Base-by-base conservation (phyloP, 2,888 invertebrate genomes). In the Muschampia plurimacula region DNA sequence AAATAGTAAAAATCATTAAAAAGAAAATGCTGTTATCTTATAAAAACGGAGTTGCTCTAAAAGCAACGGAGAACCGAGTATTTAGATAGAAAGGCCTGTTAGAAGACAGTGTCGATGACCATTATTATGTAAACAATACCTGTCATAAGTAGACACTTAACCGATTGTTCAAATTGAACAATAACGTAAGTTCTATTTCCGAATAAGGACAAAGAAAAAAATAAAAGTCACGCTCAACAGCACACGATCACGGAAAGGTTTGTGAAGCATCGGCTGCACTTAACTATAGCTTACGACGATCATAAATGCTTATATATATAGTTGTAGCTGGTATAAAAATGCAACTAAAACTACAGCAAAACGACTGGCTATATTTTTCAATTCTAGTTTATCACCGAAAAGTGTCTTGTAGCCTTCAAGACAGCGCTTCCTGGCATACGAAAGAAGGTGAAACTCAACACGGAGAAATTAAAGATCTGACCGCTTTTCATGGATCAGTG, bases 381-480 rank as follows among this genome's bases (percentile, higher is more conserved):
- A 70, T 46, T 65, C 57, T 57, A 36, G 52, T 60, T 41, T 67
- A 72, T 67, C 52, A 41, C 62, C 49, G 39, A 39, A 66, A 72
- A 72, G 52, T 67, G 41, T 62, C 28, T 44, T 62, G 67, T 62
- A 52, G 62, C 28, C 77, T 78, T 78, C 73, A 74, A 74, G 64
- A 69, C 74, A 76, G 75, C 74, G 78, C 83, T 82, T 84, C 83
- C 83, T 77, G 83, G 91, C 89, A 91, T 91, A 91, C 88, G 82
- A 89, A 91, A 88, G 83, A 84, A 85, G 86, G 90, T 88, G 91
- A 91, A 91, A 91, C 86, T 84, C 79, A 74, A 74, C 59, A 71
- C 70, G 69, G 66, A 80, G 76, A 77, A 76, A 81, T 76, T 65
- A 70, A 74, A 79, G 82, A 81, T 80, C 80, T 88, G 88, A 88